phyloP scores from a whole-genome alignment of 2,113 vertebrate species.

The Muntiacus muntjak region DNA sequence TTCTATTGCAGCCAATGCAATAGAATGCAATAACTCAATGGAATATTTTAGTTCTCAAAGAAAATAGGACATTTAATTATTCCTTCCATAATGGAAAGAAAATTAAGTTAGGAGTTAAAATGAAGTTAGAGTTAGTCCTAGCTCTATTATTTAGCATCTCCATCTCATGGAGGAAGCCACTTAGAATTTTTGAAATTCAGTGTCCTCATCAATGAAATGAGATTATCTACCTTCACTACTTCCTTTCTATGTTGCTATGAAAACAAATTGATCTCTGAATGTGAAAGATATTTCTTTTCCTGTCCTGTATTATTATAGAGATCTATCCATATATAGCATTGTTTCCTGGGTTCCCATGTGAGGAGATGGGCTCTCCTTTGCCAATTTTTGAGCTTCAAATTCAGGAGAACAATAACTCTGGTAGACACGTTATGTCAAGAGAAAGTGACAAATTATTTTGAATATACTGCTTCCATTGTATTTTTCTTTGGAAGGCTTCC shows the following conservation, averaged over 20 bases:
- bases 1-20: neutral
- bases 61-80: constrained; percentile 13
- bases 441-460: neutral
- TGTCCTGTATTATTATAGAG: neutral
- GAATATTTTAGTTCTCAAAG: constrained; percentile 21
- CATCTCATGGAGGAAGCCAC: neutral
- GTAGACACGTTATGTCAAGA: neutral
- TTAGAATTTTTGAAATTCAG: neutral
- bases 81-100: constrained; percentile 21
- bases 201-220: neutral
- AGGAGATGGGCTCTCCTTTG: neutral
- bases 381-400: neutral
- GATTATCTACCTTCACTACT: neutral
- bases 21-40: neutral
- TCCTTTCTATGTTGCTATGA: neutral
- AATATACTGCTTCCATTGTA: neutral
- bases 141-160: neutral
- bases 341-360: neutral
- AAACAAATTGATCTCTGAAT: neutral
- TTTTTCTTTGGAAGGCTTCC: neutral
- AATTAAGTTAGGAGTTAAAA: constrained; percentile 7
- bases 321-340: neutral
- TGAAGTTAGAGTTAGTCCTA: neutral
- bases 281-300: neutral
- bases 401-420: neutral